A percentile compares a stretch with the other conserved stretches of the same genome.
These are phyloP conservation scores for Sinella curviseta DNA, from an alignment of 1,140 invertebrate species.

Conservation along the genomic window DNA sequence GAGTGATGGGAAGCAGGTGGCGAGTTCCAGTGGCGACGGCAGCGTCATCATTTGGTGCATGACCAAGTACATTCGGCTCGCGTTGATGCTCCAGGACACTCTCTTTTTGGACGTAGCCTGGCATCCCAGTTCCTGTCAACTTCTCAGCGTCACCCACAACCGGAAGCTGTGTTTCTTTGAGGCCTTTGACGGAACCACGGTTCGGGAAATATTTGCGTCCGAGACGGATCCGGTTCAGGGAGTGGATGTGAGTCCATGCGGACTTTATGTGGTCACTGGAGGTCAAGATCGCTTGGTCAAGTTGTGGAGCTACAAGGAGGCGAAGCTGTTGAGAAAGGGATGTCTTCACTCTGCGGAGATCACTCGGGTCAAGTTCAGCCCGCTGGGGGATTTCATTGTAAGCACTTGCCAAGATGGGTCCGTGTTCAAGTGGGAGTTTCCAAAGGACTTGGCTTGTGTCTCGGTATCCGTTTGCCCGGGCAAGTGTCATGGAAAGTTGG, in stretches of 20 bases:
- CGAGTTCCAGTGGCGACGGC: conserved; percentile 84
- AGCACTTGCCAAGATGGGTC: conserved; percentile 47
- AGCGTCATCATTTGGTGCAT: conserved; percentile 82
- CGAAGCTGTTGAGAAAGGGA: conserved; percentile 38
- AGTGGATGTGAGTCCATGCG: conserved; percentile 71
- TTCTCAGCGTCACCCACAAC: conserved; percentile 84
- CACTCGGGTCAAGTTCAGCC: conserved; percentile 43
- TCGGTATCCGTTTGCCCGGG: not conserved
- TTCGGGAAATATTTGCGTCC: conserved; percentile 80
- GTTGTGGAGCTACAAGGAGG: conserved; percentile 47
- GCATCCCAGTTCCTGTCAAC: conserved; percentile 69
- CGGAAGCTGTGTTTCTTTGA: conserved; percentile 88
- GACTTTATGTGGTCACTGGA: conserved; percentile 76
- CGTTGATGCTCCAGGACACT: conserved; percentile 84
- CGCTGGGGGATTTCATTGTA: conserved; percentile 44
- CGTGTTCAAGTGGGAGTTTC: conserved; percentile 42
- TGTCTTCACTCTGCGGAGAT: conserved; percentile 45
- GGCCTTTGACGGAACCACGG: conserved; percentile 70
- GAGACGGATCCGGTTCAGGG: conserved; percentile 75
- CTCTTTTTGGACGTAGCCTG: conserved; percentile 80
- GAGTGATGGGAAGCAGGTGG: conserved; percentile 72
- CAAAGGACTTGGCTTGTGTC: conserved; percentile 1
- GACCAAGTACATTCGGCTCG: conserved; percentile 69
- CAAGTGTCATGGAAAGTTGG: conserved; percentile 18
- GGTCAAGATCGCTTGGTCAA: conserved; percentile 84